Conservation (phyloP, 2,113 vertebrate species). For the Aspidoscelis tigris region DNA sequence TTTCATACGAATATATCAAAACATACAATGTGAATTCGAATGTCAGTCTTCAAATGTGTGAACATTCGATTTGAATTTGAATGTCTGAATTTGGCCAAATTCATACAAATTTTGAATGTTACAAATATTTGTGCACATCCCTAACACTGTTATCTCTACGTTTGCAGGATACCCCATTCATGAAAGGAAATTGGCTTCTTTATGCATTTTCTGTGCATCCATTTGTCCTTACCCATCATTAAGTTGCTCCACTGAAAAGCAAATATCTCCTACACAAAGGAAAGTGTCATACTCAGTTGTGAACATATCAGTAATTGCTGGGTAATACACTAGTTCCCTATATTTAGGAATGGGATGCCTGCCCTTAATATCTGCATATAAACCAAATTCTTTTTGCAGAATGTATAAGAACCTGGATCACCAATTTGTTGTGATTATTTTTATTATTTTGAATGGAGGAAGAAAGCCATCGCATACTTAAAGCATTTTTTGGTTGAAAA, state of each 20-base stretch:
- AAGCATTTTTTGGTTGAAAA: background rate
- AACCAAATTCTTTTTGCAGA: background rate
- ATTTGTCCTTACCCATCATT: background rate
- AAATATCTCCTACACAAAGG: background rate
- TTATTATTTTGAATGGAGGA: background rate
- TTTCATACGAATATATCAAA: too few relatives aligned
- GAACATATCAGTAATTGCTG: background rate
- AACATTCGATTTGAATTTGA: too few relatives aligned
- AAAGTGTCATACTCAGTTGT: background rate
- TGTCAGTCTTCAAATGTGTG: too few relatives aligned
- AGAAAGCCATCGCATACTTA: background rate
- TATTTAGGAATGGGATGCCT: slow-evolving; percentile 44
- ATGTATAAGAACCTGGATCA: too few relatives aligned
- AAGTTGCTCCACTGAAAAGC: background rate
- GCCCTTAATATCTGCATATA: slow-evolving; percentile 32
- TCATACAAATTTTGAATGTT: too few relatives aligned
- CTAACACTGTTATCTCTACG: background rate
- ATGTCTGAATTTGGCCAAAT: too few relatives aligned
- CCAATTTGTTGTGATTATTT: too few relatives aligned
- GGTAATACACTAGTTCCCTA: background rate
- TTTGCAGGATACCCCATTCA: background rate
- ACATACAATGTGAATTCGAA: too few relatives aligned
- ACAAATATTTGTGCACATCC: too few relatives aligned
- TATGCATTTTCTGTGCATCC: background rate
- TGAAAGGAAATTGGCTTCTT: background rate